Percentiles rank a stretch among this genome's conserved stretches.
phyloP scores from a whole-genome alignment of 1,140 invertebrate species.

The Saxidomus purpurata region DNA sequence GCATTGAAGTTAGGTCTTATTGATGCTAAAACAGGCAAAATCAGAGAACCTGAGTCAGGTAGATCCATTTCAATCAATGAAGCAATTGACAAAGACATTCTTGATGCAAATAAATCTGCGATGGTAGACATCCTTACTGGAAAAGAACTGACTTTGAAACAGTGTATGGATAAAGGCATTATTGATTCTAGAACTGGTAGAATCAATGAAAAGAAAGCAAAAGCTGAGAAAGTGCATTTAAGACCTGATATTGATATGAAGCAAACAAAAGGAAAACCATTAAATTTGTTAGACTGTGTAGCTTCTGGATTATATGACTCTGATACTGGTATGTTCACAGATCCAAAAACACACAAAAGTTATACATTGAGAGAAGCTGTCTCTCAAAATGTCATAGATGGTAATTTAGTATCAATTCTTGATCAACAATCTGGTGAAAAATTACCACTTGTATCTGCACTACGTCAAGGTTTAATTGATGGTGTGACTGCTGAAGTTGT shows the following conservation, averaged over 20 bases:
- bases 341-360: conserved; percentile 91
- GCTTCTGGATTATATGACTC: conserved; percentile 93
- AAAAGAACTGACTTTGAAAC: conserved; percentile 79
- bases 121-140: conserved; percentile 77
- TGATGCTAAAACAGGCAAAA: conserved; percentile 91
- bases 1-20: conserved; percentile 91
- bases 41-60: conserved; percentile 93
- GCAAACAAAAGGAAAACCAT: conserved; percentile 73
- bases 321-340: conserved; percentile 92
- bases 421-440: conserved; percentile 79
- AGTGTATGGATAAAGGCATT: conserved; percentile 85
- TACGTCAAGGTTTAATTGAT: conserved; percentile 92
- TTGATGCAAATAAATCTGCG: conserved; percentile 89
- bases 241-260: conserved; percentile 71
- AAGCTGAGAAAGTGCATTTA: conserved; percentile 69
- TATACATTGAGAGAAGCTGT: conserved; percentile 94
- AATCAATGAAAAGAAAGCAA: conserved; percentile 79
- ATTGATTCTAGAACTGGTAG: conserved; percentile 85
- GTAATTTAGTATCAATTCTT: conserved; percentile 92
- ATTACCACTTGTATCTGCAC: conserved; percentile 92
- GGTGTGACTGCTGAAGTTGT: conserved; percentile 91
- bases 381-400: conserved; percentile 92
- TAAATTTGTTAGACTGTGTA: conserved; percentile 93
- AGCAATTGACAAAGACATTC: conserved; percentile 92
- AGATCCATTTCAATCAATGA: conserved; percentile 93